Evolutionary conservation across 2,888 invertebrate species (phyloP).

Genomic region (Pocota personata): DNA sequence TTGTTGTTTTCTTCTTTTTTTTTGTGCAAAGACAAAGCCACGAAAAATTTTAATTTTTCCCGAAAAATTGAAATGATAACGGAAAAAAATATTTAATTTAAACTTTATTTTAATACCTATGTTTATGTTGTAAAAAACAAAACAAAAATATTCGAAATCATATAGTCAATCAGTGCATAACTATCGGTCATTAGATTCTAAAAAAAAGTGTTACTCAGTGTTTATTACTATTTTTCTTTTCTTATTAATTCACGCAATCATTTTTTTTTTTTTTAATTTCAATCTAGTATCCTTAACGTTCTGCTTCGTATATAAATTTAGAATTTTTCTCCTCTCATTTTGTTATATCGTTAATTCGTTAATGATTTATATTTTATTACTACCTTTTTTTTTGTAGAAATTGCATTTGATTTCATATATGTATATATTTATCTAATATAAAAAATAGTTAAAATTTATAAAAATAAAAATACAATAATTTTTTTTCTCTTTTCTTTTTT

Average conservation of each 20-base stretch:
- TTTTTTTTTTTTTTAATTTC: slow-evolving; percentile 37
- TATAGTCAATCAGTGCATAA: slow-evolving; percentile 64
- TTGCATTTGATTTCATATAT: slow-evolving; percentile 68
- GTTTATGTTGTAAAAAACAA: slow-evolving; percentile 23
- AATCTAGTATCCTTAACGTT: slow-evolving; percentile 60
- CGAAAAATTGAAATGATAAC: slow-evolving; percentile 55
- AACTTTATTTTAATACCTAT: slow-evolving; percentile 30
- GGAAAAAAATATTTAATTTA: slow-evolving; percentile 38
- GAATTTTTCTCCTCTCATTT: slow-evolving; percentile 58
- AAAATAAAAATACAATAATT: slow-evolving; percentile 67
- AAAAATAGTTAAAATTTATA: slow-evolving; percentile 74
- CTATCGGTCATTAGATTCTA: slow-evolving; percentile 50
- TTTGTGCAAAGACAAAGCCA: slow-evolving; percentile 76
- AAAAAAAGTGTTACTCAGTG: slow-evolving; percentile 34
- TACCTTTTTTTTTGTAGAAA: slow-evolving; percentile 56
- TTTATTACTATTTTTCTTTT: slow-evolving; percentile 27
- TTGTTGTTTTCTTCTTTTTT: slow-evolving; percentile 39
- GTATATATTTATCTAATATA: slow-evolving; percentile 69
- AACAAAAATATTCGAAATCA: slow-evolving; percentile 32
- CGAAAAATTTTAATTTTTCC: slow-evolving; percentile 70
- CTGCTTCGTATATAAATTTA: slow-evolving; percentile 73
- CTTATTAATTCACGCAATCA: slow-evolving; percentile 36
- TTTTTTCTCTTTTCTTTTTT: slow-evolving; percentile 18
- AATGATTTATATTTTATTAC: slow-evolving; percentile 43
- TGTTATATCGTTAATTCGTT: slow-evolving; percentile 59